Conservation (phyloP, 2,888 invertebrate species). For the Syrphus vitripennis region DNA sequence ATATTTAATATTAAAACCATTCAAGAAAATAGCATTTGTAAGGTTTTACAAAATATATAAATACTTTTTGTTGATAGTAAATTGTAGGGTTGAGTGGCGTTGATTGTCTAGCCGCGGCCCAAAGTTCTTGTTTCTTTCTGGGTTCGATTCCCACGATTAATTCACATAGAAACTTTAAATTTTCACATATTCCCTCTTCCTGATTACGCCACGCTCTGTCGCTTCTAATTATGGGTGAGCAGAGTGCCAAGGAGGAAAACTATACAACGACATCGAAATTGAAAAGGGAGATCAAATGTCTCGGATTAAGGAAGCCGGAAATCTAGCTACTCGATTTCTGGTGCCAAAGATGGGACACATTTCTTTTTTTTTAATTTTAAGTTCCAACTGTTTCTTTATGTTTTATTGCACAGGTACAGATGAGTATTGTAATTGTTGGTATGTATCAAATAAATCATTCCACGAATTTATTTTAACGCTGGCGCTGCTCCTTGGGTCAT, state of each 20-base stretch:
- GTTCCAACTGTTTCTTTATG: neutral
- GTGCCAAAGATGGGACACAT: conserved; percentile 44
- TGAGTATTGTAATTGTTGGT: no score
- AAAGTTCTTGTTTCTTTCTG: neutral
- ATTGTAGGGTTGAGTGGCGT: neutral
- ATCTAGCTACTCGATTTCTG: conserved; percentile 28
- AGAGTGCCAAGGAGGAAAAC: conserved; percentile 15
- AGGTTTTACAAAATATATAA: neutral
- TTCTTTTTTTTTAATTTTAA: neutral
- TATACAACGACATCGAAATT: neutral
- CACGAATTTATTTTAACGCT: neutral
- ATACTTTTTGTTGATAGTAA: neutral
- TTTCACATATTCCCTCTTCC: conserved; percentile 31
- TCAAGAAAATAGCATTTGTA: neutral
- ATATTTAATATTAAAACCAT: no score
- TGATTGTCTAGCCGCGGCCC: neutral
- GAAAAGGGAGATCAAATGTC: conserved; percentile 36
- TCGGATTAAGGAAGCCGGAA: conserved; percentile 38
- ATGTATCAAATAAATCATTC: no score
- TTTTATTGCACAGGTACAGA: conserved; percentile 48
- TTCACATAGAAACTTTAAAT: neutral
- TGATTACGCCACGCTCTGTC: conserved; percentile 16
- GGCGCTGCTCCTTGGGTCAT: neutral
- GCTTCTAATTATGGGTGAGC: neutral
- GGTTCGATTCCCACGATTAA: neutral